Percentiles rank a stretch among this genome's conserved stretches.
Evolutionary conservation across 2,113 vertebrate species (phyloP).

Genomic region (Xenopus laevis): DNA sequence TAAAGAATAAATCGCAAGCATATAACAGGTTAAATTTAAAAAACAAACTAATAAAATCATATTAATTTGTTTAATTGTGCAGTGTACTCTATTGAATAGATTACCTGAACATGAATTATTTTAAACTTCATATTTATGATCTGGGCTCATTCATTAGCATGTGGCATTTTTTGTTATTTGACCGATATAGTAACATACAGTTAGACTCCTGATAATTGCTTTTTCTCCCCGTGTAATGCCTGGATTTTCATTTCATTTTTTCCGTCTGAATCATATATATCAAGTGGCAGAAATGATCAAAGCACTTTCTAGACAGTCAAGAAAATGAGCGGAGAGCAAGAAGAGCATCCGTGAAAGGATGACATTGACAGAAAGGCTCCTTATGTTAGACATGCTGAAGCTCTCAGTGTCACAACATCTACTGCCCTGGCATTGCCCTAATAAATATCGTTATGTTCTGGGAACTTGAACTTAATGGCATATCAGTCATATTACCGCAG

Average conservation of each 20-base stretch:
- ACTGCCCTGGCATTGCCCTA: background rate
- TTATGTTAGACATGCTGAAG: conserved; percentile 7
- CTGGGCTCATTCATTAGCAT: background rate
- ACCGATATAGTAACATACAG: conserved; percentile 37
- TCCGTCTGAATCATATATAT: conserved; percentile 38
- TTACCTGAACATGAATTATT: background rate
- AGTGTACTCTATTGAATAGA: no score
- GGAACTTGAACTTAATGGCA: background rate
- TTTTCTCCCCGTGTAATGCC: conserved; percentile 32
- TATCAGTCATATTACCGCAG: no score
- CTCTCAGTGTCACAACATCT: conserved; percentile 27
- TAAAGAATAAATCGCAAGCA: no score
- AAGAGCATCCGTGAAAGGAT: conserved; percentile 28
- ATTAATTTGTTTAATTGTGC: no score
- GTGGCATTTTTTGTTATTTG: conserved; percentile 23
- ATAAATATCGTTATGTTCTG: background rate
- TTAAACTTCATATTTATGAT: background rate
- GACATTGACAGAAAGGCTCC: conserved; percentile 35
- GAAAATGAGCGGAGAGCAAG: conserved; percentile 38
- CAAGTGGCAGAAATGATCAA: conserved; percentile 45
- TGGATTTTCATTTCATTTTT: conserved; percentile 44
- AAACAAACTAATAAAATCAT: no score
- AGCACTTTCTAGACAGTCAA: conserved; percentile 37
- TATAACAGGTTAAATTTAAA: no score
- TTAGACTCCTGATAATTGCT: conserved; percentile 33